Conservation (phyloP, 2,113 vertebrate species). For the Puma concolor region DNA sequence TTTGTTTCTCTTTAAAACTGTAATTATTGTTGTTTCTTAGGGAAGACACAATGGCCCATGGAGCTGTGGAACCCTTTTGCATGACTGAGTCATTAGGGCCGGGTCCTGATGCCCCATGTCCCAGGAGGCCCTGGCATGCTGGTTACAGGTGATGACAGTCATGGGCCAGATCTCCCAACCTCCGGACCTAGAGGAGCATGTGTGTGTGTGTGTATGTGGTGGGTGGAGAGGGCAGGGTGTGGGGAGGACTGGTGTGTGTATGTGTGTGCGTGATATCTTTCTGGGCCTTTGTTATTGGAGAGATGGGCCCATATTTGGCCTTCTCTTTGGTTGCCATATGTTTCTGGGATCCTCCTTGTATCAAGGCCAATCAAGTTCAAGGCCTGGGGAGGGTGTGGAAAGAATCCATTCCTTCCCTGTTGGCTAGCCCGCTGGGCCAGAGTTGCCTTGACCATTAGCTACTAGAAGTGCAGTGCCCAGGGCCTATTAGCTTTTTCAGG, state of each 20-base stretch:
- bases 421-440: neutral
- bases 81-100: neutral
- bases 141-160: neutral
- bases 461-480: no score
- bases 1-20: neutral
- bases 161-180: neutral
- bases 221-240: no score
- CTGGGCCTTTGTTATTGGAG: neutral
- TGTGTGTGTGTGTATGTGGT: neutral
- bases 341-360: neutral
- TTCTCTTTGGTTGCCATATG: neutral
- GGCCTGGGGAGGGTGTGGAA: neutral
- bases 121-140: neutral
- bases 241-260: neutral
- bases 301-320: neutral
- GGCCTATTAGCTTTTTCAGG: neutral
- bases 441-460: neutral
- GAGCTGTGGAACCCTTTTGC: neutral
- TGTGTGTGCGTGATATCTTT: neutral
- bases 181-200: neutral
- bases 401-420: neutral
- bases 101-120: neutral
- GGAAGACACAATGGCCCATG: neutral
- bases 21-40: slow-evolving; percentile 36
- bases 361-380: neutral